Percentiles rank a stretch among this genome's conserved stretches.
These are phyloP conservation scores for Melanotaenia boesemani DNA, from an alignment of 2,797 vertebrate species.

Conservation along the genomic window DNA sequence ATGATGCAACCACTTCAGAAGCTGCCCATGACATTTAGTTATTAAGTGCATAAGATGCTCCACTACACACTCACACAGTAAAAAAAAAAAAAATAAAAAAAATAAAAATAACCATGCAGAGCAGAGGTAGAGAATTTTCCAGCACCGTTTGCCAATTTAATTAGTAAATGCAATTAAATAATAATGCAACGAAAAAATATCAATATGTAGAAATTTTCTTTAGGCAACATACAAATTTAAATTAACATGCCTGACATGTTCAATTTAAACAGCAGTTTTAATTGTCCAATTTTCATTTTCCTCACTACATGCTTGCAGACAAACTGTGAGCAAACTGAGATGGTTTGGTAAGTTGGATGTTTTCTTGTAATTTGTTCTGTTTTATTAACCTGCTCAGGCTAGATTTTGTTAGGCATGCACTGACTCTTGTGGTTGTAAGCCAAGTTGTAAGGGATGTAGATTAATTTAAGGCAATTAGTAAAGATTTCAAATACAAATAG, in stretches of 20 bases:
- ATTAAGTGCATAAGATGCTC: slow-evolving; percentile 15
- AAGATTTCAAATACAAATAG: slow-evolving; percentile 46
- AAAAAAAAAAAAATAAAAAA: slow-evolving; percentile 18
- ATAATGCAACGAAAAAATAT: slow-evolving; percentile 54
- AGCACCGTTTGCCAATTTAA: slow-evolving; percentile 62
- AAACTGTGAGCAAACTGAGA: slow-evolving; percentile 1
- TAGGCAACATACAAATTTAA: slow-evolving; percentile 21
- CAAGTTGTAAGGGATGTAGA: background rate
- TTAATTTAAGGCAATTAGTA: slow-evolving; percentile 32
- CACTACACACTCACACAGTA: slow-evolving; percentile 7
- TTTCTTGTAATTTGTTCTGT: slow-evolving; percentile 38
- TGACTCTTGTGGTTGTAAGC: slow-evolving; percentile 32
- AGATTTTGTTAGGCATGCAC: slow-evolving; percentile 23
- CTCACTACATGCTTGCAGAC: slow-evolving; percentile 40
- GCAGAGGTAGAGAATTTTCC: slow-evolving; percentile 30
- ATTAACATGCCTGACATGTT: slow-evolving; percentile 38
- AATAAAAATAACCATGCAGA: slow-evolving; percentile 29
- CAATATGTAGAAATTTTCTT: slow-evolving; percentile 48
- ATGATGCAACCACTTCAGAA: slow-evolving; percentile 47
- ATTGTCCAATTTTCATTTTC: slow-evolving; percentile 37
- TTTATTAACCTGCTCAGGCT: slow-evolving; percentile 49
- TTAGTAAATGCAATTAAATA: slow-evolving; percentile 66
- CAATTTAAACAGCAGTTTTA: slow-evolving; percentile 32
- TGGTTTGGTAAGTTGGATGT: slow-evolving; percentile 32
- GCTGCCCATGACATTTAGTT: slow-evolving; percentile 37